A percentile compares a stretch with the other conserved stretches of the same genome.
phyloP scores from a whole-genome alignment of 2,113 vertebrate genomes.

The Alligator sinensis region DNA sequence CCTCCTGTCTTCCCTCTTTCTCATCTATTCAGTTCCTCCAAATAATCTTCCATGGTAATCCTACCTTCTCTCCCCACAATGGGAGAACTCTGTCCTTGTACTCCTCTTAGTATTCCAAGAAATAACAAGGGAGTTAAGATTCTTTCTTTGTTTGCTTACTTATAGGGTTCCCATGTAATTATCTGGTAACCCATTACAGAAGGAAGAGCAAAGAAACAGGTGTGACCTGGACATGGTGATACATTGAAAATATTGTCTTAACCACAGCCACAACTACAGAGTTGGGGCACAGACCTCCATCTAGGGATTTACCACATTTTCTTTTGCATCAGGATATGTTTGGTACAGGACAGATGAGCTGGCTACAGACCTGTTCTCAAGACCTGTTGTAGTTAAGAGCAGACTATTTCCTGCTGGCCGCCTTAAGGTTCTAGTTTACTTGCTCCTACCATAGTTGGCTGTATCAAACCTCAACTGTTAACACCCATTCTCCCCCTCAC shows the following conservation, averaged over 20 bases:
- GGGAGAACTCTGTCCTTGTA: background rate
- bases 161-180: background rate
- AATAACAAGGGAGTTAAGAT: background rate
- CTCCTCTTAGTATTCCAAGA: background rate
- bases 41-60: rapidly evolving
- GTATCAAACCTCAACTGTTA: background rate
- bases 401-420: background rate
- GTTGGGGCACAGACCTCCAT: no score
- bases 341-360: background rate
- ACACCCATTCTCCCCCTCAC: constrained; percentile 10
- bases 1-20: background rate
- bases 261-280: background rate
- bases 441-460: background rate
- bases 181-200: background rate
- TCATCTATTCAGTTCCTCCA: background rate
- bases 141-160: background rate
- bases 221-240: background rate
- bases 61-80: background rate
- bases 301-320: background rate
- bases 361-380: background rate
- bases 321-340: background rate
- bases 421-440: background rate
- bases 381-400: background rate
- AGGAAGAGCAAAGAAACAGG: background rate
- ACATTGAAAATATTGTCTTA: background rate